Base-by-base conservation (phyloP, 2,113 vertebrate genomes). In the Salvelinus namaycush region DNA sequence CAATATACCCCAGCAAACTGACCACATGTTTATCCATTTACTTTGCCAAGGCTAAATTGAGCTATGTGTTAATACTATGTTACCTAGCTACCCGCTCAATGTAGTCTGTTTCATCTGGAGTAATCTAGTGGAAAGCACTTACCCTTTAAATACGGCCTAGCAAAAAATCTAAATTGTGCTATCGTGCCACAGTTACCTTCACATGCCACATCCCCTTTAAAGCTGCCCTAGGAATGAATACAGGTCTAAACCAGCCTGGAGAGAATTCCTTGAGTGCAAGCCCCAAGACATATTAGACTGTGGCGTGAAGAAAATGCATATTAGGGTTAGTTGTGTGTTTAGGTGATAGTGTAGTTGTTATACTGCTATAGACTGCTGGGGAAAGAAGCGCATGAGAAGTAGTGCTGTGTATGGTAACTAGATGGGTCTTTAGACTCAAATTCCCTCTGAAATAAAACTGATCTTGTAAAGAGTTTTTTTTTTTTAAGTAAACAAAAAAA, bases 71-170 rank as follows among this genome's bases (percentile, higher is more conserved):
- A 54, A 64, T 29, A 24, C 62, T 20, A 20, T 11, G 20, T 34
- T 51, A 20, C 39, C 62, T 48, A 54, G 14, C 64, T 62, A 62
- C 48, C 20, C 59, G 13, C 20, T 22, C 59, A 62, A 13, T 67
- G 22, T n/a, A 29, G 24, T 44, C 29, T 16, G 16, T 31, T 67
- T 68, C n/a, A 68, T 75, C 66, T 54, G 49, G 49, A 57, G 44
- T 54, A 48, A 66, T 22, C 44, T 75, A 16, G 64, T 57, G 73
- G 62, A 75, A 68, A 68, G 64, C 73, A 75, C 64, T 75, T 67
- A 29, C 34, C 27, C 73, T 65, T 22, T 73, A 24, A 74, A 65
- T 74, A 66, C 60, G 16, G 26, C 49, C 20, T 75, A 62, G 59
- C 59, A 74, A n/a, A 5, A n/a, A 24, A 48, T 39, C 59, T 2